Base-by-base conservation (phyloP, 2,888 invertebrate genomes). In the Chaitophorus viminalis region DNA sequence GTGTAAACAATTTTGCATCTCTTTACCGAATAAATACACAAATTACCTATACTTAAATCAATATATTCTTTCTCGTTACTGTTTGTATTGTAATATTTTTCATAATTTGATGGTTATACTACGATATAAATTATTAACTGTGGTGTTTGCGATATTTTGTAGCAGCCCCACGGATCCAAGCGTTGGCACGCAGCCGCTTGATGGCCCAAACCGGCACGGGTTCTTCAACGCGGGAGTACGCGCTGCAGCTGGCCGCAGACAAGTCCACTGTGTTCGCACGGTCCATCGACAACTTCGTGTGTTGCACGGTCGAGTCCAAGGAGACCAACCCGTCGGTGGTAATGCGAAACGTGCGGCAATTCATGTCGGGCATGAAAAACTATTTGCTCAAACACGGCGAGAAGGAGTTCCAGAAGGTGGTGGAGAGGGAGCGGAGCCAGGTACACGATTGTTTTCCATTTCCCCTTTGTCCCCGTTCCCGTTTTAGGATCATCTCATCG, bases 291-390 rank as follows among this genome's bases (percentile, higher is more conserved):
- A 96, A 98, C 92, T 98, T 98, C 91, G 97, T 98, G 89, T 95
- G 96, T 82, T 98, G 98, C 91, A 98, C 98, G 17, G 93, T 95
- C 90, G 98, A 98, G 91, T 96, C 97, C 25, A 95, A 95, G 90
- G 98, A 98, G 91, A 95, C 94, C 52, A 96, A 95, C 90, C 98
- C 98, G 0, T 96, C 96, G 92, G 93, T 97, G 88, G 96, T 96
- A 89, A 96, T 96, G 96, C 93, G 96, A 89, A 96, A 96, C 91
- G 96, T 98, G 93, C 94, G 98, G 1, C 98, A 98, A 92, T 99
- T 99, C 91, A 98, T 99, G 97, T 98, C 97, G 29, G 99, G 98
- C 88, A 98, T 99, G 95, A 99, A 99, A 92, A 99, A 99, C 92
- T 99, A 98, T 92, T 93, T 99, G 89, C 96, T 98, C 60, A 98